phyloP scores from a whole-genome alignment of 2,113 vertebrate genomes.

The Perognathus longimembris region DNA sequence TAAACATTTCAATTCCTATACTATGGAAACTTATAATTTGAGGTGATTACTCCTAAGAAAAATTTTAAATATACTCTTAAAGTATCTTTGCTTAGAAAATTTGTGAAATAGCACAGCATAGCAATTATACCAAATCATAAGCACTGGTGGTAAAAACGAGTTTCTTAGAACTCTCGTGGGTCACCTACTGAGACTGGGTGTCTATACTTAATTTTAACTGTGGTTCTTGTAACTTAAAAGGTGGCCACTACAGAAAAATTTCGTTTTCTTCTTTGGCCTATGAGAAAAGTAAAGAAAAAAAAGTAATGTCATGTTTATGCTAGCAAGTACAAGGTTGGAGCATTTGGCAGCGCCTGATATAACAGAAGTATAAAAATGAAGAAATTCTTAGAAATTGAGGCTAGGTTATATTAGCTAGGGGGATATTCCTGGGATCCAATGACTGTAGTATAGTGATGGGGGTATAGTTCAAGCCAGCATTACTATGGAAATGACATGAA shows the following conservation, averaged over 20 bases:
- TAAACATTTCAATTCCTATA: not conserved
- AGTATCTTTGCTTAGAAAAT: not conserved
- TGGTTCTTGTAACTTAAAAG: not conserved
- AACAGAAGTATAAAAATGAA: not conserved
- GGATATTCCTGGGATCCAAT: not conserved
- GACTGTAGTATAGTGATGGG: not conserved
- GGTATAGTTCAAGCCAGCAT: not conserved
- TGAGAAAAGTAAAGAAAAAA: not conserved
- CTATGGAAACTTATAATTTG: not conserved
- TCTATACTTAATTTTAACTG: not conserved
- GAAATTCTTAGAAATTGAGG: not conserved
- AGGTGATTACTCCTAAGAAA: not conserved
- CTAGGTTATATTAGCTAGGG: not conserved
- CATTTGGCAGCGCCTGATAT: not conserved
- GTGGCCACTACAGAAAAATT: not conserved
- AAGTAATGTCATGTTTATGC: not conserved
- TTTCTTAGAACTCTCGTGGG: slow-evolving; percentile 31
- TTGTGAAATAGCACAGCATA: not conserved
- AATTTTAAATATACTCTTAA: not conserved
- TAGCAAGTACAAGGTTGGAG: not conserved
- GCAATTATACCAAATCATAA: not conserved
- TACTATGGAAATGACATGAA: not conserved
- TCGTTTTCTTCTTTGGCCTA: not conserved
- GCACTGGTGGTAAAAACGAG: not conserved
- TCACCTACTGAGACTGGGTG: not conserved